Evolutionary conservation across 2,888 invertebrate species (phyloP).

Genomic region (Ichneumoninae sp.): DNA sequence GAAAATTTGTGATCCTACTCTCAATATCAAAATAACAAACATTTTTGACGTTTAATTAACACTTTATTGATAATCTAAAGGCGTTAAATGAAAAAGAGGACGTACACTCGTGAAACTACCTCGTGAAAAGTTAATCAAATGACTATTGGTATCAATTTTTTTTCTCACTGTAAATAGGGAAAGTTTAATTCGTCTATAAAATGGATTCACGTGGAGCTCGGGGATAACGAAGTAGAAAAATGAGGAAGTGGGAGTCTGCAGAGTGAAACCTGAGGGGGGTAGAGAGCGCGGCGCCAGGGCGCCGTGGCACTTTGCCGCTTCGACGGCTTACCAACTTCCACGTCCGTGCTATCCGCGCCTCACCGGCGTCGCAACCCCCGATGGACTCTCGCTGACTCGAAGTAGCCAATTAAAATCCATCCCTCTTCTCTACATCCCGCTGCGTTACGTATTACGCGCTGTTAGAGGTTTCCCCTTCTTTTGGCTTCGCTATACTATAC

Average conservation of each 20-base stretch:
- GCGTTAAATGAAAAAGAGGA: background rate
- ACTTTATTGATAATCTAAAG: background rate
- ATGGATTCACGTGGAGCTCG: background rate
- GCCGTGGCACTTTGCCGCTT: conserved; percentile 76
- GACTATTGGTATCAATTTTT: background rate
- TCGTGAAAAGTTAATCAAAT: background rate
- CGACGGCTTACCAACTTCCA: conserved; percentile 74
- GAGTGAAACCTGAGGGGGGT: conserved; percentile 49
- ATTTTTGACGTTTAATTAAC: background rate
- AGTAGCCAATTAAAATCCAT: conserved; percentile 79
- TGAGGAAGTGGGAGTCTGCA: conserved; percentile 47
- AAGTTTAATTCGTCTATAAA: conserved; percentile 11
- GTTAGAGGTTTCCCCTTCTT: conserved; percentile 11
- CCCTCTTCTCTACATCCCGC: conserved; percentile 55
- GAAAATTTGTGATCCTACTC: background rate
- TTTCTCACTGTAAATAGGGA: background rate
- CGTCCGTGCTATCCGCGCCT: conserved; percentile 41
- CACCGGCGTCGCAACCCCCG: conserved; percentile 35
- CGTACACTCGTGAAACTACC: background rate
- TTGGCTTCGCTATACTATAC: conserved; percentile 10
- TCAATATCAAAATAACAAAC: background rate
- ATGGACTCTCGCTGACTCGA: conserved; percentile 63
- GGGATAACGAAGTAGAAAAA: conserved; percentile 22
- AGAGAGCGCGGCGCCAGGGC: conserved; percentile 63
- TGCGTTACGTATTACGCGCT: conserved; percentile 49